phyloP scores from a whole-genome alignment of 2,113 vertebrate species.

The Naja naja region DNA sequence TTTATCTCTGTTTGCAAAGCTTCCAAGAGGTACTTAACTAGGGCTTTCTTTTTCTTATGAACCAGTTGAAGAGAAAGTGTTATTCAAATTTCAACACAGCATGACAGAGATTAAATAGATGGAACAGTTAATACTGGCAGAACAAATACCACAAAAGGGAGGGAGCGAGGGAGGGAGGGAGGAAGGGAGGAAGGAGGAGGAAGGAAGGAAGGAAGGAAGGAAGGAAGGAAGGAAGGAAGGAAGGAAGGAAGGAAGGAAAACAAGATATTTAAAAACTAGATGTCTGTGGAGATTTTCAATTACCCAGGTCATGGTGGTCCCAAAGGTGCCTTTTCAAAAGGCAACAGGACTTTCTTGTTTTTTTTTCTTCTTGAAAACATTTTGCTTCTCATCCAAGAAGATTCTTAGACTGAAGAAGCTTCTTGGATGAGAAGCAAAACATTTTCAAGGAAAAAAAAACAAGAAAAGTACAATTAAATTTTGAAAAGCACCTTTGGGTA shows the following conservation, averaged over 20 bases:
- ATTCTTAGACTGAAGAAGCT: background rate
- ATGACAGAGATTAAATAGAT: conserved; percentile 79
- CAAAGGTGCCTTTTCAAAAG: background rate
- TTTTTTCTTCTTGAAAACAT: background rate
- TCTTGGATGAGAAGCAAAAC: background rate
- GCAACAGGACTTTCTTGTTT: too few relatives aligned
- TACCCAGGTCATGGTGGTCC: background rate
- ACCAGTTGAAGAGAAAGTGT: conserved; percentile 69
- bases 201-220: too few relatives aligned
- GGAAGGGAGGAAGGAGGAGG: background rate
- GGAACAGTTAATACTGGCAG: conserved; percentile 79
- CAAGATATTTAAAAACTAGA: background rate
- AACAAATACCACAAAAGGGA: conserved; percentile 79
- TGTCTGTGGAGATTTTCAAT: background rate
- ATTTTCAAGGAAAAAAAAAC: background rate
- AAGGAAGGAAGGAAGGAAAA: conserved; percentile 1
- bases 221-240: conserved; percentile 61
- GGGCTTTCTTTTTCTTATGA: conserved; percentile 58
- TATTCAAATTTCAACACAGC: conserved; percentile 69
- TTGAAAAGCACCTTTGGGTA: conserved; percentile 58
- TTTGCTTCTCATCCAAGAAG: too few relatives aligned
- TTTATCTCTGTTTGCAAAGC: conserved; percentile 52
- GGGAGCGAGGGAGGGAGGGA: conserved; percentile 73
- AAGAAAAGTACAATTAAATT: too few relatives aligned
- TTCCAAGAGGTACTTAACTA: conserved; percentile 70